Percentiles rank a stretch among this genome's conserved stretches.
phyloP scores from a whole-genome alignment of 1,140 invertebrate genomes.

The Atta colombica region DNA sequence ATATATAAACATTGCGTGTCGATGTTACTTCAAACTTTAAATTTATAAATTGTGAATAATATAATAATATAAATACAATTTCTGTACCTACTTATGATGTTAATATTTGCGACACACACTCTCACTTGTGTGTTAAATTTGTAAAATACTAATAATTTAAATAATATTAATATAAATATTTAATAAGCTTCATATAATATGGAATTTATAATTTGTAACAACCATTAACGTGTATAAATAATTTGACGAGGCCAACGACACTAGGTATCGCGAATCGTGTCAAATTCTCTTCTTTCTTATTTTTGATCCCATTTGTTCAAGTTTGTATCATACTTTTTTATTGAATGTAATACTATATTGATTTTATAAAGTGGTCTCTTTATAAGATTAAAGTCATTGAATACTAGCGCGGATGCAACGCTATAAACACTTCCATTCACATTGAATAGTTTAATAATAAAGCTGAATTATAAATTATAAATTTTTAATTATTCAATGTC shows the following conservation, averaged over 20 bases:
- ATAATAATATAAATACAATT: background rate
- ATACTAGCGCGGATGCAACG: background rate
- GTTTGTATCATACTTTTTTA: background rate
- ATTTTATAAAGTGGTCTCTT: conserved; percentile 10
- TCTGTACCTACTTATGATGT: background rate
- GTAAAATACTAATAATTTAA: background rate
- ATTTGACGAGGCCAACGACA: background rate
- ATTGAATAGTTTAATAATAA: background rate
- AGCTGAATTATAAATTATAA: background rate
- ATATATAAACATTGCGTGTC: background rate
- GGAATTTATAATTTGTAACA: conserved; percentile 7
- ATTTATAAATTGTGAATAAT: background rate
- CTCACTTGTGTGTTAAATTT: background rate
- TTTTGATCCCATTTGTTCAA: background rate
- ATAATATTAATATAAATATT: background rate
- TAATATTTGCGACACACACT: background rate
- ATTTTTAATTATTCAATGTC: background rate
- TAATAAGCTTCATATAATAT: background rate
- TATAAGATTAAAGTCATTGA: conserved; percentile 26
- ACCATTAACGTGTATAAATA: background rate
- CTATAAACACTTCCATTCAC: background rate
- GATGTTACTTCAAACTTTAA: background rate
- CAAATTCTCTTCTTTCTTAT: background rate
- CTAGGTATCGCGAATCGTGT: background rate
- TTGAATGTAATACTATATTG: conserved; percentile 4